Conservation (phyloP, 2,888 invertebrate species). For the Eupithecia vulgata region DNA sequence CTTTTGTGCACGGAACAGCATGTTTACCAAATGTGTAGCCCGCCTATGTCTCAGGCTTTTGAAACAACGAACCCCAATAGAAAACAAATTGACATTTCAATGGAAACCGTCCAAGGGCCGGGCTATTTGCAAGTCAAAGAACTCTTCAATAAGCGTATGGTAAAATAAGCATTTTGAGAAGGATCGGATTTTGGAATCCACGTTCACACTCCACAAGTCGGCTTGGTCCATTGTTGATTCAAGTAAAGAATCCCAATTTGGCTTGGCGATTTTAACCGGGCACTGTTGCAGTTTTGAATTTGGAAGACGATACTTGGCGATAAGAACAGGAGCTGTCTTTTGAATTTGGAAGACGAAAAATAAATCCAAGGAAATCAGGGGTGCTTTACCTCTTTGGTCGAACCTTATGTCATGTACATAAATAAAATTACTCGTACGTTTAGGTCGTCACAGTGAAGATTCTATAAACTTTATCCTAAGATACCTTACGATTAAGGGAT, state of each 20-base stretch:
- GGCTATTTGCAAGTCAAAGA: slow-evolving; percentile 82
- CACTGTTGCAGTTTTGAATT: not conserved
- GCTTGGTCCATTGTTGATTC: slow-evolving; percentile 12
- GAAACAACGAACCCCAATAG: slow-evolving; percentile 69
- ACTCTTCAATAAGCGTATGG: slow-evolving; percentile 78
- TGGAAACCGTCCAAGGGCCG: slow-evolving; percentile 70
- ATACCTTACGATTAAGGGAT: too few species aligned
- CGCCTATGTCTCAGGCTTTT: slow-evolving; percentile 43
- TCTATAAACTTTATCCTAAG: too few species aligned
- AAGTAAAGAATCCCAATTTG: not conserved
- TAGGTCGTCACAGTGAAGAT: too few species aligned
- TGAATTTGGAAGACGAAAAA: not conserved
- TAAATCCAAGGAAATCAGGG: not conserved
- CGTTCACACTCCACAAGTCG: slow-evolving; percentile 42
- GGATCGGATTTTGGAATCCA: slow-evolving; percentile 73
- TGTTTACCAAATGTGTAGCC: not conserved
- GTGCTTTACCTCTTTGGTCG: not conserved
- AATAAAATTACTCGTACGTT: not conserved
- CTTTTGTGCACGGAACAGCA: too few species aligned
- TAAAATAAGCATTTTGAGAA: slow-evolving; percentile 75
- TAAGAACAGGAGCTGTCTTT: not conserved
- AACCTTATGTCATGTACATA: not conserved
- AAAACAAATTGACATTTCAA: slow-evolving; percentile 84
- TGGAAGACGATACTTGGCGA: not conserved
- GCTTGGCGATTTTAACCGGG: not conserved